Evolutionary conservation across 23 tunicate genomes (phyloP), one percentile per base, ranked within the genome.

Genomic region (Trididemnum nubilum): DNA sequence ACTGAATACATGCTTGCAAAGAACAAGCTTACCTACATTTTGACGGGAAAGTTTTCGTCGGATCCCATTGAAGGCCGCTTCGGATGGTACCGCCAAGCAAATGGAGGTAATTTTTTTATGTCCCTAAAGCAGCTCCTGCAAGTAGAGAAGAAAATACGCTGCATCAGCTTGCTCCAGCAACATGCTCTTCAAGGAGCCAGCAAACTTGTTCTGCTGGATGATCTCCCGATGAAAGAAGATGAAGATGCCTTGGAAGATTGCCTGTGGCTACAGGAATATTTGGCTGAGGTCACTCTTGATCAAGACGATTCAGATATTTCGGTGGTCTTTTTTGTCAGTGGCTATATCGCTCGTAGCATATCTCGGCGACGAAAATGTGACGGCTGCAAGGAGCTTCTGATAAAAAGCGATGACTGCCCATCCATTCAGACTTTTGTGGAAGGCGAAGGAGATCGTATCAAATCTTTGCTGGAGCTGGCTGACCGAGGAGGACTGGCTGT

Each of bases 401-500:
- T 74, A 74, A 74, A 49, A 21, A 51, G 28, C 28, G 26, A 27
- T 23, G 77, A 71, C 77, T 18, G 23, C 24, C 77, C 51, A 36
- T 35, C 49, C 23, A 19, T 71, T 35, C 27, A 71, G 23, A 34
- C 23, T 36, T 71, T 35, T 24, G 4, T 74, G 34, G 33, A 25
- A 7, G 69, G 28, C 7, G 80, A 38, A n/a, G n/a, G n/a, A n/a
- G n/a, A n/a, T n/a, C n/a, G n/a, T n/a, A n/a, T n/a, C n/a, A n/a
- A n/a, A n/a, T n/a, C n/a, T n/a, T n/a, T 74, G 63, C 34, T 74
- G 15, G 28, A 74, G 28, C 15, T 74, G 69, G 69, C 80, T 39
- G 70, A 74, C 34, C 80, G 70, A 7, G 80, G 80, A 27, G 80
- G 80, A 49, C 28, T 74, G 33, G 80, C 80, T 15, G 80, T 44